Percentiles rank a stretch among this genome's conserved stretches.
These are phyloP conservation scores for Schizotus pectinicornis DNA, from an alignment of 2,888 invertebrate genomes.

Conservation along the genomic window DNA sequence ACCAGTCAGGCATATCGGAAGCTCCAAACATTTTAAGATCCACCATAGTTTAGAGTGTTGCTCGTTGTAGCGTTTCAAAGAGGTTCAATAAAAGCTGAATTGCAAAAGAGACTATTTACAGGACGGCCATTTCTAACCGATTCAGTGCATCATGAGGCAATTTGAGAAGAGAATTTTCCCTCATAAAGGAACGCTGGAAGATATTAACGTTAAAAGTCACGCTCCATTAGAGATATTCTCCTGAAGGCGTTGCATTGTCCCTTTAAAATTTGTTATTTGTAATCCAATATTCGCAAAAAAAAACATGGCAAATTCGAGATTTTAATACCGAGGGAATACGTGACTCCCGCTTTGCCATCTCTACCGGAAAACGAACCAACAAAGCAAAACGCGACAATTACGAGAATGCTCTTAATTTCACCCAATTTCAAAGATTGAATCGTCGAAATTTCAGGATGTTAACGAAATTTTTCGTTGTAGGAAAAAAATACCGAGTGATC, in stretches of 20 bases:
- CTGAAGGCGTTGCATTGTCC: constrained; percentile 14
- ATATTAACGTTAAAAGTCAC: constrained; percentile 30
- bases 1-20: no score
- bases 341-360: not conserved
- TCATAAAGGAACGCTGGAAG: constrained; percentile 22
- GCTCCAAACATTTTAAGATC: no score
- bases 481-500: constrained; percentile 59
- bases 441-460: no score
- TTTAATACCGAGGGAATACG: constrained; percentile 2
- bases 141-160: constrained; percentile 22
- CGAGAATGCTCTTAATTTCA: no score
- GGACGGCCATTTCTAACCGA: constrained; percentile 15
- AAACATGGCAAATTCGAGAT: not conserved
- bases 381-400: no score
- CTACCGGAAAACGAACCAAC: no score
- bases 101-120: constrained; percentile 14
- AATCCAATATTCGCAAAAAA: constrained; percentile 12
- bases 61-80: not conserved
- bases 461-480: constrained; percentile 39
- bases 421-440: no score
- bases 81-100: not conserved
- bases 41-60: no score
- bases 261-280: constrained; percentile 25
- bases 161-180: constrained; percentile 24
- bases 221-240: constrained; percentile 30